These are phyloP conservation scores for Grammomys dolichurus DNA, from an alignment of 2,113 vertebrate species.

Conservation along the genomic window DNA sequence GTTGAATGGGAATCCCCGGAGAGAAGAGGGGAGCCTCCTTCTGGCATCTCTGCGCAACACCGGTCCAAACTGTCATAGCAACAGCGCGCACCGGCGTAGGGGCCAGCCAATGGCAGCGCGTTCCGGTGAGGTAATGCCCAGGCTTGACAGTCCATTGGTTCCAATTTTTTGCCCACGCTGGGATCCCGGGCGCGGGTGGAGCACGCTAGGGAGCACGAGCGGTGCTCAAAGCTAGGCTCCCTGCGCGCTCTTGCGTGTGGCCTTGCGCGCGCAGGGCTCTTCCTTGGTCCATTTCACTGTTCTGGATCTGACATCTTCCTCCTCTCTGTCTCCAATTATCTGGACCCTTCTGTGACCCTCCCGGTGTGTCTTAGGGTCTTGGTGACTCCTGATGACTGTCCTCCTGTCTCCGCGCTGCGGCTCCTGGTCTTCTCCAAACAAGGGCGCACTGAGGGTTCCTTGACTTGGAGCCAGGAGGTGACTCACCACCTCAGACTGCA, in stretches of 20 bases:
- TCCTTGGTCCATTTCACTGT: neutral
- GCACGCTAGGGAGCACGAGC: neutral
- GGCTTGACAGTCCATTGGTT: conserved; percentile 65
- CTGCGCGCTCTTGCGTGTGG: neutral
- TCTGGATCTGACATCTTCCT: neutral
- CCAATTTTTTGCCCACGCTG: neutral
- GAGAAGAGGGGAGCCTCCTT: neutral
- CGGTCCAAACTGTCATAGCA: conserved; percentile 66
- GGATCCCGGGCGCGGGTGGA: neutral
- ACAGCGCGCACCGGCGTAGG: conserved; percentile 53
- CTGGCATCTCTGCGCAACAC: neutral
- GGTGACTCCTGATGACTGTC: neutral
- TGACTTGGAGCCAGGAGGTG: conserved; percentile 76
- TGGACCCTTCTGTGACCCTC: neutral
- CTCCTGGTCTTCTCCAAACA: conserved; percentile 71
- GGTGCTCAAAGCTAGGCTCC: too few species aligned
- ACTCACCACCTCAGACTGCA: conserved; percentile 65
- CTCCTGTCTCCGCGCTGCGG: neutral
- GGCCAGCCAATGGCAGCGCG: conserved; percentile 63
- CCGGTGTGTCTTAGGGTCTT: neutral
- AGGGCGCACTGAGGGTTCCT: conserved; percentile 67
- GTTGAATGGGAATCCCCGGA: neutral
- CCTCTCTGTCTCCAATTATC: neutral
- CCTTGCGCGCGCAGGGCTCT: neutral
- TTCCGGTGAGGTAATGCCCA: conserved; percentile 76